These are phyloP conservation scores for Ibidorhyncha struthersii DNA, from an alignment of 2,113 vertebrate genomes.

Conservation along the genomic window DNA sequence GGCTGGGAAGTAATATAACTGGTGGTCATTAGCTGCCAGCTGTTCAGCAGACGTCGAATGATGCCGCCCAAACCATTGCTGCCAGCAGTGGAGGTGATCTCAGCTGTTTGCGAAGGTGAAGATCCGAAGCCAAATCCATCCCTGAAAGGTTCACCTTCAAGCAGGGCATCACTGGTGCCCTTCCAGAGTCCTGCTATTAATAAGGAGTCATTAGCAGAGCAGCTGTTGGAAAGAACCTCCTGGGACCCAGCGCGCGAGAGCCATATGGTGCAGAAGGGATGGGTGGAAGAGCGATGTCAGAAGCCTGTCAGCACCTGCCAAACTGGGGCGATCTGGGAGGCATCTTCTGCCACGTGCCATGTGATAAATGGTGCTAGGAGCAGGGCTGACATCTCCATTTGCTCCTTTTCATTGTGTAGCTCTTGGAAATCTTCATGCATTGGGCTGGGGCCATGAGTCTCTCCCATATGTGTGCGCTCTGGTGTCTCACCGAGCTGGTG, in stretches of 20 bases:
- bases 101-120: not conserved
- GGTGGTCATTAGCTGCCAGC: not conserved
- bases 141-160: not conserved
- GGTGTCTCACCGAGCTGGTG: not conserved
- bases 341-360: not conserved
- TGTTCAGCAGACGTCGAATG: fast-evolving
- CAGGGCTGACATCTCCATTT: not conserved
- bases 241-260: not conserved
- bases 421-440: not conserved
- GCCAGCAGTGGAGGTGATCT: not conserved
- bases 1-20: not conserved
- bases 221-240: not conserved
- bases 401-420: not conserved
- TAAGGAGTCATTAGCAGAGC: not conserved
- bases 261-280: not conserved
- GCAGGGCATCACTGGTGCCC: not conserved
- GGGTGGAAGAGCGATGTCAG: not conserved
- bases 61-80: fast-evolving
- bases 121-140: not conserved
- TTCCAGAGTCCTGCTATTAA: not conserved
- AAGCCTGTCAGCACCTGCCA: not conserved
- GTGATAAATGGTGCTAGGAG: not conserved
- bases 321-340: not conserved
- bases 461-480: not conserved
- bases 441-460: not conserved